Conservation (phyloP, 2,888 invertebrate genomes). For the Drosophila nr. fundita region DNA sequence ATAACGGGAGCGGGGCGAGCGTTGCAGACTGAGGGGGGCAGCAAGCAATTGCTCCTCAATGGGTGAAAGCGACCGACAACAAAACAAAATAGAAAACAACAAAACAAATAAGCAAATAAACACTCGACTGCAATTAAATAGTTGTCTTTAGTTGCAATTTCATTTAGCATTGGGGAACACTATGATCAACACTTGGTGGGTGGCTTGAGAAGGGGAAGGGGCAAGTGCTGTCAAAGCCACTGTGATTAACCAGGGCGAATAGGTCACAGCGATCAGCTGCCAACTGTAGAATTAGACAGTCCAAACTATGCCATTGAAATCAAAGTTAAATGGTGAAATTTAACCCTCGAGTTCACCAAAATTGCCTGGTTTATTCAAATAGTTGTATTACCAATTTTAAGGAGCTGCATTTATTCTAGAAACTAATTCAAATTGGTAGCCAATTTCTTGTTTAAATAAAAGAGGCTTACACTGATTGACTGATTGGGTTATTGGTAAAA, state of each 20-base stretch:
- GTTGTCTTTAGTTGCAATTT: conserved; percentile 48
- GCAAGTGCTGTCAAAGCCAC: conserved; percentile 12
- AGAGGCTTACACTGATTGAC: not conserved
- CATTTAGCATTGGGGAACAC: conserved; percentile 37
- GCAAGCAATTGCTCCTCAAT: conserved; percentile 24
- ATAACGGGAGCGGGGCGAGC: conserved; percentile 36
- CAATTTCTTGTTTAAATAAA: not conserved
- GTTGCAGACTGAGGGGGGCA: not conserved
- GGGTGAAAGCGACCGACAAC: conserved; percentile 63
- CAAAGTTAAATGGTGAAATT: conserved; percentile 8
- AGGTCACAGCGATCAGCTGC: conserved; percentile 21
- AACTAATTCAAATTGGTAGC: not conserved
- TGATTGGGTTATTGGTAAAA: not conserved
- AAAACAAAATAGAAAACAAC: conserved; percentile 9
- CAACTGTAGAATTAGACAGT: conserved; percentile 1
- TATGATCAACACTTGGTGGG: conserved; percentile 23
- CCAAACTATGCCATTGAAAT: conserved; percentile 10
- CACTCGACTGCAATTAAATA: conserved; percentile 23
- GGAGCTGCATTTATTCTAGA: not conserved
- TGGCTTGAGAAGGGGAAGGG: not conserved
- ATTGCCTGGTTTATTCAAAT: not conserved
- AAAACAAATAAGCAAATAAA: conserved; percentile 25
- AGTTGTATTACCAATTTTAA: not conserved
- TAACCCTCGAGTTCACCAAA: not conserved
- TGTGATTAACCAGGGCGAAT: conserved; percentile 29